Conservation (phyloP, 2,888 invertebrate genomes). For the Melangyna quadrimaculata region DNA sequence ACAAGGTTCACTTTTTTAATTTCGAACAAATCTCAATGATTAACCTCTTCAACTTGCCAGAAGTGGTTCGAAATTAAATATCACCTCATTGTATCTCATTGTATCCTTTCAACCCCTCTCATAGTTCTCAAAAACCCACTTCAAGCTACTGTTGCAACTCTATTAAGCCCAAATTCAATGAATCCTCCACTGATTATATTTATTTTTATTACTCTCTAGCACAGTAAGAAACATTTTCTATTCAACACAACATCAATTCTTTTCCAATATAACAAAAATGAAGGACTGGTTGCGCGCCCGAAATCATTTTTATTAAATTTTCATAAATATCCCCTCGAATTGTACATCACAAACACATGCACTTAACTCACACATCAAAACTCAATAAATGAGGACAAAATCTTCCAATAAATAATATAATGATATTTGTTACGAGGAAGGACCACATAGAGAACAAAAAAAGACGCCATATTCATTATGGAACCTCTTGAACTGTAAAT, state of each 20-base stretch:
- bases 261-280: constrained; percentile 7
- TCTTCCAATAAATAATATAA: constrained; percentile 25
- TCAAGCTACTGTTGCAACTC: constrained; percentile 46
- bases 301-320: constrained; percentile 66
- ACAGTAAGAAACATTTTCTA: constrained; percentile 22
- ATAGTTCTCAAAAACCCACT: constrained; percentile 34
- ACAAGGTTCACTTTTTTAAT: background rate
- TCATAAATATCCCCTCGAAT: constrained; percentile 45
- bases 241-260: constrained; percentile 16
- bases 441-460: background rate
- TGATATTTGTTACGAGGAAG: background rate
- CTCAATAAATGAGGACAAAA: constrained; percentile 34
- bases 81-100: constrained; percentile 58
- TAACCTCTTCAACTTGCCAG: constrained; percentile 53
- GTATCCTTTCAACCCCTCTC: constrained; percentile 51
- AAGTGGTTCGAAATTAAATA: constrained; percentile 63
- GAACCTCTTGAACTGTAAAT: constrained; percentile 70
- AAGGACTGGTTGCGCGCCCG: constrained; percentile 36
- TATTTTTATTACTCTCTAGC: background rate
- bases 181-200: background rate
- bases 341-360: background rate
- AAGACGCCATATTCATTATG: constrained; percentile 58
- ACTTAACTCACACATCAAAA: constrained; percentile 10
- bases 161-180: constrained; percentile 38
- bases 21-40: constrained; percentile 8